These are phyloP conservation scores for Asteroscopus sphinx DNA, from an alignment of 2,888 invertebrate species.

Conservation along the genomic window DNA sequence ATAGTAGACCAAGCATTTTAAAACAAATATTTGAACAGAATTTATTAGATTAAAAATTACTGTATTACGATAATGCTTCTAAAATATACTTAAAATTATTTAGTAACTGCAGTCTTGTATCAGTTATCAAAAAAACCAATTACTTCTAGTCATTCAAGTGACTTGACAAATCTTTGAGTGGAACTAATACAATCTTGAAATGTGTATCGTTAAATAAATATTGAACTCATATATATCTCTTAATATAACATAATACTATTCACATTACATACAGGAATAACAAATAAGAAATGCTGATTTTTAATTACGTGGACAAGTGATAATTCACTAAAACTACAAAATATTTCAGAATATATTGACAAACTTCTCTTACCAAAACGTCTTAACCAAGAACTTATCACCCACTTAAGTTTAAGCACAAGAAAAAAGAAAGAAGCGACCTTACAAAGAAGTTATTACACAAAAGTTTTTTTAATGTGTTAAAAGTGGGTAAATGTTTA, in stretches of 20 bases:
- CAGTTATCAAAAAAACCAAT: neutral
- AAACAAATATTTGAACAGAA: constrained; percentile 1
- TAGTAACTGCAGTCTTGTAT: neutral
- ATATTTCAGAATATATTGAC: constrained; percentile 10
- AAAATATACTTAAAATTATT: neutral
- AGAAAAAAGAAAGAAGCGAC: constrained; percentile 23
- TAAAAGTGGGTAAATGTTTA: constrained; percentile 28
- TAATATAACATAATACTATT: no score
- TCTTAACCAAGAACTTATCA: constrained; percentile 30
- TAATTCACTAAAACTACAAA: neutral
- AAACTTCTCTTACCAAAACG: constrained; percentile 10
- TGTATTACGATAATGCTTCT: neutral
- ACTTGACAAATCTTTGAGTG: neutral
- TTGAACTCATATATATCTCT: no score
- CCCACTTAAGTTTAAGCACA: constrained; percentile 23
- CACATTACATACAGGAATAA: no score
- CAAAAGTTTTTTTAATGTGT: constrained; percentile 25
- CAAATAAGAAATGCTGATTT: no score
- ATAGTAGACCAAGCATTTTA: constrained; percentile 90
- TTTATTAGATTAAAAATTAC: neutral
- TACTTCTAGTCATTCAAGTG: neutral
- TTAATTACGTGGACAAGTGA: neutral
- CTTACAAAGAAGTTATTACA: constrained; percentile 29
- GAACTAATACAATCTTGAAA: no score
- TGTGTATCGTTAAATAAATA: no score